phyloP scores from a whole-genome alignment of 1,140 invertebrate genomes.

The Bombyx mori region ASM3026992v2 NC_085111.1:13388001-13388500 shows the following conservation, averaged over 20 bases:
- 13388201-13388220: slow-evolving; percentile 9
- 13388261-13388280: slow-evolving; percentile 53
- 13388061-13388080: slow-evolving; percentile 43
- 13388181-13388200: background rate
- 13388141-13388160: slow-evolving; percentile 45
- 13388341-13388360: slow-evolving; percentile 52
- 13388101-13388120: slow-evolving; percentile 60
- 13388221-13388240: slow-evolving; percentile 38
- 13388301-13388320: slow-evolving; percentile 46
- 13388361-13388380: slow-evolving; percentile 69
- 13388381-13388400: slow-evolving; percentile 47
- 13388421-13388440: slow-evolving; percentile 49
- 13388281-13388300: slow-evolving; percentile 58
- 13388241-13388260: slow-evolving; percentile 63
- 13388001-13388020: slow-evolving; percentile 38
- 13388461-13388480: slow-evolving; percentile 61
- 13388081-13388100: slow-evolving; percentile 61
- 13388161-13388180: slow-evolving; percentile 42
- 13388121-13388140: slow-evolving; percentile 65
- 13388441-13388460: slow-evolving; percentile 58
- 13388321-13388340: slow-evolving; percentile 69
- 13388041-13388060: background rate
- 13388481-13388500: slow-evolving; percentile 55
- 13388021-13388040: background rate
- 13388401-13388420: slow-evolving; percentile 30